Percentiles rank a stretch among this genome's conserved stretches.
These are phyloP conservation scores for Haemorhous mexicanus DNA, from an alignment of 2,113 vertebrate genomes.

Conservation along the genomic window DNA sequence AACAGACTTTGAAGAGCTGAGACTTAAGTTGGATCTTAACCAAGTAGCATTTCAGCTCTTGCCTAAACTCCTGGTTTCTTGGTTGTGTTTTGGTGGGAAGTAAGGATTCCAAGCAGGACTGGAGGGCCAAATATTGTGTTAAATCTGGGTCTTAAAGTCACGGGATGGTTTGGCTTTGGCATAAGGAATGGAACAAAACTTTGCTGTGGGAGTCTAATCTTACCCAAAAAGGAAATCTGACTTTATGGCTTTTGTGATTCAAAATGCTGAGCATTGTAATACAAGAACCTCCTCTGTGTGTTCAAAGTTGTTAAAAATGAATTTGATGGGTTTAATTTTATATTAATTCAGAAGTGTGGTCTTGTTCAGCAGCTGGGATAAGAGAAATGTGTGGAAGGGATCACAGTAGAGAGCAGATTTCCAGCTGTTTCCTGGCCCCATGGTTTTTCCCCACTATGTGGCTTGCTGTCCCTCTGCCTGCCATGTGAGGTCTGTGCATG, in stretches of 20 bases:
- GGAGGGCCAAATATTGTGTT: neutral
- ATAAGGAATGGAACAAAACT: neutral
- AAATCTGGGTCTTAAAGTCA: neutral
- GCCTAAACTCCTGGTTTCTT: neutral
- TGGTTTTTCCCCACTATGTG: neutral
- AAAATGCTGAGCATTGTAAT: neutral
- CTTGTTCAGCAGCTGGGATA: neutral
- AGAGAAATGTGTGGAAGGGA: neutral
- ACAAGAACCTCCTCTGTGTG: neutral
- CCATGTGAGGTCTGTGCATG: neutral
- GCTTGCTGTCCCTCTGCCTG: neutral
- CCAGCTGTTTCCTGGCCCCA: neutral
- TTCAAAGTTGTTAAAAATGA: conserved; percentile 21
- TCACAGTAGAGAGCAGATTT: neutral
- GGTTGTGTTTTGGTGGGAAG: neutral
- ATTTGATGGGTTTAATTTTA: neutral
- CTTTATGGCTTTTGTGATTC: neutral
- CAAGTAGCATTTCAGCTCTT: neutral
- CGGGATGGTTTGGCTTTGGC: neutral
- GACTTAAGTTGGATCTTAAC: neutral
- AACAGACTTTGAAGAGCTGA: neutral
- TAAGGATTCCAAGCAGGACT: neutral
- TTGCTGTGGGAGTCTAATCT: neutral
- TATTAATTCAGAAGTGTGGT: neutral
- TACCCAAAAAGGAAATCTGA: neutral